These are phyloP conservation scores for Pecten maximus DNA, from an alignment of 2,888 invertebrate genomes.

Conservation along the genomic window DNA sequence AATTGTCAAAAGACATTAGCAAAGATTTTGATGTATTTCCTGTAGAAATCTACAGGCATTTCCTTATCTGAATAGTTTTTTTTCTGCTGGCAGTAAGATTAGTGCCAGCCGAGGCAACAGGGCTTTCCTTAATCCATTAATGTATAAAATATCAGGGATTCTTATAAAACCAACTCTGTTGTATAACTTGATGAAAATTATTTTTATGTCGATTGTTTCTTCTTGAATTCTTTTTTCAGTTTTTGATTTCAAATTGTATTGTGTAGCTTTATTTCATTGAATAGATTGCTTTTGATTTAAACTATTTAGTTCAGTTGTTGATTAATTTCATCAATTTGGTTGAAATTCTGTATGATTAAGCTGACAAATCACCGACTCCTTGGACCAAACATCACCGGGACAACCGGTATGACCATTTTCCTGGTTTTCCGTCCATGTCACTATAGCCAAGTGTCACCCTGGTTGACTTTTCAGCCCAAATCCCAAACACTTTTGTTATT, in stretches of 20 bases:
- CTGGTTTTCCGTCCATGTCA: neutral
- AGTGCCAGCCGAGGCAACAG: neutral
- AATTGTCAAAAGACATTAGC: neutral
- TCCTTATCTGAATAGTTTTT: neutral
- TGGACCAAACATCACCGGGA: neutral
- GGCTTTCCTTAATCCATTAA: conserved; percentile 5
- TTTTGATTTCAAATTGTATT: neutral
- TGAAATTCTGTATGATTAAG: neutral
- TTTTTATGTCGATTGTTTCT: neutral
- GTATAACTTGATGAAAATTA: neutral
- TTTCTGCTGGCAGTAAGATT: neutral
- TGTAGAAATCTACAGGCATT: neutral
- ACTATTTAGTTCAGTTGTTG: too few relatives aligned
- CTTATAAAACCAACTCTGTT: neutral
- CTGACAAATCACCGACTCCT: neutral
- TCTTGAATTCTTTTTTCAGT: neutral
- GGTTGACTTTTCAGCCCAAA: neutral
- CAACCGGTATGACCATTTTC: neutral
- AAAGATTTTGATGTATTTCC: neutral
- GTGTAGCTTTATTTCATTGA: too few relatives aligned
- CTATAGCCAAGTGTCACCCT: neutral
- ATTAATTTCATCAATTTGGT: neutral
- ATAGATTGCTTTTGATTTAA: neutral
- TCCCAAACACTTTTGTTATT: conserved; percentile 21
- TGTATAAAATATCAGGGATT: neutral